Evolutionary conservation across 1,140 invertebrate species (phyloP).

Genomic region (Pseudomyrmex flavicornis): DNA sequence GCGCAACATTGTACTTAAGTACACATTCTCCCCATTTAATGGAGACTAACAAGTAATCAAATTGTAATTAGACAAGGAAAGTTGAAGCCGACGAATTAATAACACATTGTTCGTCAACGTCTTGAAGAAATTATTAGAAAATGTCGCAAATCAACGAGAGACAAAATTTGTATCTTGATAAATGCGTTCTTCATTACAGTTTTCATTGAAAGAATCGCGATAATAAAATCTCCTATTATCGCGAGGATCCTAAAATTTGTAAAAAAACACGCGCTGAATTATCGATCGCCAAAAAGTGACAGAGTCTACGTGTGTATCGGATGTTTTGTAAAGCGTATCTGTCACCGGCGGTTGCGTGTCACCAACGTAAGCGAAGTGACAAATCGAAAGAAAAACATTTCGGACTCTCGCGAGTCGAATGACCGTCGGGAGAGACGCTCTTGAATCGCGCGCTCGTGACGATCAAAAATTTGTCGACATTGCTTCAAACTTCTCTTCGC

Average conservation of each 20-base stretch:
- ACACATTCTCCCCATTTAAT: background rate
- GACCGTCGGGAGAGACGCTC: too few relatives aligned
- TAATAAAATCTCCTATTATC: too few relatives aligned
- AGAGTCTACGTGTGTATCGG: background rate
- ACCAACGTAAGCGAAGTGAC: background rate
- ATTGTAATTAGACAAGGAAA: background rate
- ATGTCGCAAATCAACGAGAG: too few relatives aligned
- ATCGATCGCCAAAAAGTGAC: background rate
- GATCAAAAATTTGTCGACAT: constrained; percentile 9
- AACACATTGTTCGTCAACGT: too few relatives aligned
- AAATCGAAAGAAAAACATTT: background rate
- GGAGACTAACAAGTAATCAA: too few relatives aligned
- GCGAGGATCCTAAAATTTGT: too few relatives aligned
- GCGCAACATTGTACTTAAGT: constrained; percentile 2
- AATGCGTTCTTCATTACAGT: too few relatives aligned
- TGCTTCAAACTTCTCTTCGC: constrained; percentile 39
- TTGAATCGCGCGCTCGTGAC: background rate
- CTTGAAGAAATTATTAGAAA: too few relatives aligned
- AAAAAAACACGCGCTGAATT: background rate
- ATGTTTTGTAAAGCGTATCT: background rate
- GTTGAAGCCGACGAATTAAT: background rate
- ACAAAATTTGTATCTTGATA: too few relatives aligned
- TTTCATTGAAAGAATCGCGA: too few relatives aligned
- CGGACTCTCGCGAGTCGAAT: background rate
- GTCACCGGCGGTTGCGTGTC: background rate